A percentile compares a stretch with the other conserved stretches of the same genome.
phyloP scores from a whole-genome alignment of 2,113 vertebrate genomes.

The Otolemur garnettii region DNA sequence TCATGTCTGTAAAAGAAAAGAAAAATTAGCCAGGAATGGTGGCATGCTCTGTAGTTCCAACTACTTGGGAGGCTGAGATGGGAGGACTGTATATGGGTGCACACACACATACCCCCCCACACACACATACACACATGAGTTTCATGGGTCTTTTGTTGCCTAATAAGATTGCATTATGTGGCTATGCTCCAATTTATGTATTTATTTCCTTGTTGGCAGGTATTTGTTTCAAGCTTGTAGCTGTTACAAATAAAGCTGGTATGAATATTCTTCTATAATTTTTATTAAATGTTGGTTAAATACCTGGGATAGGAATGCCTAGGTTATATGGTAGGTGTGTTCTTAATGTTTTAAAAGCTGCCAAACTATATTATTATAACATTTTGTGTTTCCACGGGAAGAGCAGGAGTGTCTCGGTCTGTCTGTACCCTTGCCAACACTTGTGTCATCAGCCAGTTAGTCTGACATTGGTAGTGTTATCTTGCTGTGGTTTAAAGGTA shows the following conservation, averaged over 20 bases:
- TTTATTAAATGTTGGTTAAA: not conserved
- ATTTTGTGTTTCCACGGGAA: not conserved
- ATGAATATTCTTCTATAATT: not conserved
- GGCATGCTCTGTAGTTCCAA: not conserved
- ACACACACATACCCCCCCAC: not conserved
- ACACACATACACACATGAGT: rapidly evolving
- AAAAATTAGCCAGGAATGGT: too few species aligned
- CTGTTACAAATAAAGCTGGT: not conserved
- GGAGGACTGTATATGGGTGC: too few species aligned
- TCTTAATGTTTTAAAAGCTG: not conserved
- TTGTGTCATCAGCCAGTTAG: not conserved
- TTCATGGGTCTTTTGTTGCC: not conserved
- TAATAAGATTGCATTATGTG: not conserved
- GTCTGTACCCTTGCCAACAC: not conserved
- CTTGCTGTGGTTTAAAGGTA: not conserved
- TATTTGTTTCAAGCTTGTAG: not conserved
- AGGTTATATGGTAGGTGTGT: not conserved
- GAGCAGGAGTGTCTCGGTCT: not conserved
- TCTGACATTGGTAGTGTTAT: not conserved
- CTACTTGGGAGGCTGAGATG: not conserved
- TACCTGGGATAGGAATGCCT: not conserved
- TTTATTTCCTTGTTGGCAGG: not conserved
- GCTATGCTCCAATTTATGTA: not conserved
- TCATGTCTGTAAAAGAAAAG: too few species aligned
- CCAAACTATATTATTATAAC: not conserved